phyloP scores from a whole-genome alignment of 1,140 invertebrate species.

The Cotesia chilonis region DNA sequence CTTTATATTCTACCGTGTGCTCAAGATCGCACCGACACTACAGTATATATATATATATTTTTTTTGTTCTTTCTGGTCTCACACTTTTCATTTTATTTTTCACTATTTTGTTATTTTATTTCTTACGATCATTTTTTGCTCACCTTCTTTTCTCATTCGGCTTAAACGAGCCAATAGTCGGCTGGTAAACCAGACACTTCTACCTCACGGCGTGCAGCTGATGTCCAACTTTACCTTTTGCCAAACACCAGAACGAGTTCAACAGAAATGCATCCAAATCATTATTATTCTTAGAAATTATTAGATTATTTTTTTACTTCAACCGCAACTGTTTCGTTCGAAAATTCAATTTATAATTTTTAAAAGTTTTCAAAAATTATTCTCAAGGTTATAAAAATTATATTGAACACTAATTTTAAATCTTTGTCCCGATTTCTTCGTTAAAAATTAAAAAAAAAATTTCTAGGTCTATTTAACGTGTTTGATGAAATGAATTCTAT shows the following conservation, averaged over 20 bases:
- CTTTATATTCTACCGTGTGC: background rate
- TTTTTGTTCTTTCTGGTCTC: background rate
- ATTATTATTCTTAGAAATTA: slow-evolving; percentile 23
- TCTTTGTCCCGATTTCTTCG: too few species aligned
- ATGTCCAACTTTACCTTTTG: background rate
- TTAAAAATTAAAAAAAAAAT: too few species aligned
- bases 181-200: background rate
- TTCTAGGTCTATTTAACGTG: too few species aligned
- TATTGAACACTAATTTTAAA: too few species aligned
- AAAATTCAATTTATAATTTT: too few species aligned
- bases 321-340: slow-evolving; percentile 7
- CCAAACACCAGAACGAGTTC: slow-evolving; percentile 8
- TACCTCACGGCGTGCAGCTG: slow-evolving; percentile 21
- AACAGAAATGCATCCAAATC: slow-evolving; percentile 5
- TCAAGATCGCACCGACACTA: background rate
- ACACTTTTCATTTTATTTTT: background rate
- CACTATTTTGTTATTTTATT: background rate
- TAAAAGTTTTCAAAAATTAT: too few species aligned
- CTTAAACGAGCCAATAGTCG: slow-evolving; percentile 16
- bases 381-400: too few species aligned
- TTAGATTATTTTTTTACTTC: background rate
- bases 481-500: too few species aligned
- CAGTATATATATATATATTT: background rate
- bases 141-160: slow-evolving; percentile 2
- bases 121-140: background rate